Evolutionary conservation across 2,888 invertebrate species (phyloP), one percentile per base, ranked within the genome.

Genomic region (Mylabris sibirica): DNA sequence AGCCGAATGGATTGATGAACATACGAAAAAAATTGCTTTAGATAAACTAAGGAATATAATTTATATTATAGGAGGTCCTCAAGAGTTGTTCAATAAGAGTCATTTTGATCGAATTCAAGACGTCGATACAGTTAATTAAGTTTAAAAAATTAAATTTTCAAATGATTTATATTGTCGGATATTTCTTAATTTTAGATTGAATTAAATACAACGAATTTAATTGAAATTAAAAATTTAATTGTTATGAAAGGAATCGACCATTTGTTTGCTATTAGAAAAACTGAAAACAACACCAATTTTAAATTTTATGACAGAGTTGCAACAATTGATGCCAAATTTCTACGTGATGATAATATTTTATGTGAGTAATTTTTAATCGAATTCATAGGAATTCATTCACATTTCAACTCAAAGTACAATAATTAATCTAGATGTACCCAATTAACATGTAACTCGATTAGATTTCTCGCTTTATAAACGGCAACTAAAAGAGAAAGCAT

Each of bases 51-150:
- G 63, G 35, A 73, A 70, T 26, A 69, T 76, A n/a, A 68, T 63
- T 30, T 68, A 74, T 38, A 65, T 78, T 57, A 74, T 78, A 22
- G 78, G 78, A 14, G 76, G 74, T 11, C 79, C 79, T 11, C 75
- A 77, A 30, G 79, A 79, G 68, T 74, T 78, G 62, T 74, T 75
- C 20, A 69, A 78, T 35, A 70, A 71, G 17, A 71, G 66, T 11
- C 66, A 67, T 57, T 78, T 79, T 65, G 74, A 74, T 57, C 63
- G 73, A 59, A 44, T 74, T 59, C 34, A 75, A 24, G 77, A 92
- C 34, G 35, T 71, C 35, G 70, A 75, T 62, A 67, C 73, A 64
- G 77, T 77, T 67, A 70, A 44, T 41, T 59, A 20, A 22, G 9
- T 8, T 49, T 1, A 12, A 66, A n/a, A n/a, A 24, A 6, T 12